Evolutionary conservation across 2,797 vertebrate genomes (phyloP), one percentile per base, ranked within the genome.

Genomic region (Acestrorhynchus altus): DNA sequence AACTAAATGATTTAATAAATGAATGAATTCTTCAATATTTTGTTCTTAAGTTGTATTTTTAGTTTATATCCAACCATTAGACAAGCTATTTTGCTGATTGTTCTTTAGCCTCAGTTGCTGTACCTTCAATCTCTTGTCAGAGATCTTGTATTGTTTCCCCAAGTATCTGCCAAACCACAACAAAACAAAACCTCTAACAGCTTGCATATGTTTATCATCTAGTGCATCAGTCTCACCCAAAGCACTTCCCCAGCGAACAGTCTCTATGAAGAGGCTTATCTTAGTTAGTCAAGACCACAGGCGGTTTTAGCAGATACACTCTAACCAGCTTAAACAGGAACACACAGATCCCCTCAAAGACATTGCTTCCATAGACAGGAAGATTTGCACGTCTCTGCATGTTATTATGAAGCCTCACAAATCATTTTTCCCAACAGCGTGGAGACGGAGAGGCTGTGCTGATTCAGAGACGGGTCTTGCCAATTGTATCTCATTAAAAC

Each of bases 401-500:
- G 71, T 44, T 3, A 78, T 54, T 64, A 31, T 42, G 15, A 71
- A 81, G 7, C 13, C 31, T 9, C 16, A 65, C 16, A 24, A 39
- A 20, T 56, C 15, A 72, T 51, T 59, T 4, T 65, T 49, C 59
- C 35, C 47, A 24, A 44, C 10, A 7, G 28, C 13, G 4, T 24
- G 47, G 24, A n/a, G 67, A 69, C 11, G 75, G 83, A 86, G 72
- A 40, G 46, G 15, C 52, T 77, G 15, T 74, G 76, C 81, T 81
- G 66, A 84, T 70, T 83, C 75, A 79, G 81, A 80, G 78, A 82
- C 66, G 39, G 35, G 2, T 65, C 16, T 72, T 54, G 51, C 59
- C 74, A 78, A 83, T 89, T 89, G 90, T 81, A 86, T 89, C 85
- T 89, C 64, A 75, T 75, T 81, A 85, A 51, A 72, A 79, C 84